phyloP scores from a whole-genome alignment of 2,113 vertebrate species.

The Ahaetulla prasina region DNA sequence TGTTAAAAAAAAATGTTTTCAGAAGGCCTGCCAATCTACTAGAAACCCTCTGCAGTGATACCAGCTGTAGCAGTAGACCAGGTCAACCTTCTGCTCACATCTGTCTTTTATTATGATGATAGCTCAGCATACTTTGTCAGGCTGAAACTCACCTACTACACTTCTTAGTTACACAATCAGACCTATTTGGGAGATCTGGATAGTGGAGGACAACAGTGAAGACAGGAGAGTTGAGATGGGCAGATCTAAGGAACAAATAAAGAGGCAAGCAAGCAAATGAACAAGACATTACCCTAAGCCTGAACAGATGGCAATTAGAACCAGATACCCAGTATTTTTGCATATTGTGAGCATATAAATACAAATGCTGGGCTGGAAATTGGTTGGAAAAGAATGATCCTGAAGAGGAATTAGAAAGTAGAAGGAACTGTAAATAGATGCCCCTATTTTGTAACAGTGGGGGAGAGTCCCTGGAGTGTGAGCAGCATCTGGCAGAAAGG shows the following conservation, averaged over 20 bases:
- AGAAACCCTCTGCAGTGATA: neutral
- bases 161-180: neutral
- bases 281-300: neutral
- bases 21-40: neutral
- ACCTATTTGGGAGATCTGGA: neutral
- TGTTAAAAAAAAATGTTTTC: neutral
- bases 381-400: neutral
- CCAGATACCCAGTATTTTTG: accelerated
- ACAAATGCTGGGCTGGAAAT: neutral
- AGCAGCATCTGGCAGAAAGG: neutral
- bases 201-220: neutral
- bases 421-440: neutral
- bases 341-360: neutral
- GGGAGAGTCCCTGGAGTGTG: neutral
- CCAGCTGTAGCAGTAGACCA: neutral
- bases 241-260: neutral
- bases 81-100: neutral
- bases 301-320: accelerated
- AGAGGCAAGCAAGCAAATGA: neutral
- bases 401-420: neutral
- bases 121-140: neutral
- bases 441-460: neutral
- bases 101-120: neutral
- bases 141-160: neutral
- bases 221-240: neutral